Evolutionary conservation across 2,113 vertebrate genomes (phyloP), one percentile per base, ranked within the genome.

Genomic region (Spea bombifrons): DNA sequence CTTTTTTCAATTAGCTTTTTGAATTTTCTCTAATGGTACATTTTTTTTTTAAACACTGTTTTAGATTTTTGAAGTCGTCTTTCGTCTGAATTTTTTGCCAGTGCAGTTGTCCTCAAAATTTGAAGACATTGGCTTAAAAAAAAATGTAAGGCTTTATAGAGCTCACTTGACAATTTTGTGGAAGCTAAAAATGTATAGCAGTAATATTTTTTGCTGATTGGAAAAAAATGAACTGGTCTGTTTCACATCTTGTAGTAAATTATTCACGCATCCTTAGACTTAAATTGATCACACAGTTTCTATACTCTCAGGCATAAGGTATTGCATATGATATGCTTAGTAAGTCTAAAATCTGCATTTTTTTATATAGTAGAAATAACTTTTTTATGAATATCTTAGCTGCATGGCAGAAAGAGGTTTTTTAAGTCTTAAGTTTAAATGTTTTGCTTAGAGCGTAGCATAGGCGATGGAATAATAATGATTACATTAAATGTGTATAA

Each of bases 131-230:
- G 15, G 15, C 15, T 59, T 59, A 59, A 59, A 13, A 59, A 59
- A 59, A 59, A 59, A 59, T 13, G 1, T 13, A 59, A 59, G 55
- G 8, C 55, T 59, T 9, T 2, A 4, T 59, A 59, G 15, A 59
- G 15, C 15, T 4, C 15, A 13, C 55, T 13, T 59, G 10, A 13
- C 12, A 8, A 13, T 59, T 59, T 59, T 59, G 55, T 59, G 15
- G 12, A 59, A 59, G 15, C 8, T 59, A 59, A 59, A 59, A 67
- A 67, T 46, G 17, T 71, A n/a, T 12, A 68, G 49, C 50, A 43
- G 70, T 17, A 71, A 5, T 44, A 71, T 53, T 71, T 69, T 53
- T 55, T 49, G 72, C 57, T 65, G 72, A 74, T 74, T 74, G 57
- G 50, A 16, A 49, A 72, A 45, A 44, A 15, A 55, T 30, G 16